Evolutionary conservation across 2,888 invertebrate genomes (phyloP).

Genomic region (Troides oblongomaculatus): DNA sequence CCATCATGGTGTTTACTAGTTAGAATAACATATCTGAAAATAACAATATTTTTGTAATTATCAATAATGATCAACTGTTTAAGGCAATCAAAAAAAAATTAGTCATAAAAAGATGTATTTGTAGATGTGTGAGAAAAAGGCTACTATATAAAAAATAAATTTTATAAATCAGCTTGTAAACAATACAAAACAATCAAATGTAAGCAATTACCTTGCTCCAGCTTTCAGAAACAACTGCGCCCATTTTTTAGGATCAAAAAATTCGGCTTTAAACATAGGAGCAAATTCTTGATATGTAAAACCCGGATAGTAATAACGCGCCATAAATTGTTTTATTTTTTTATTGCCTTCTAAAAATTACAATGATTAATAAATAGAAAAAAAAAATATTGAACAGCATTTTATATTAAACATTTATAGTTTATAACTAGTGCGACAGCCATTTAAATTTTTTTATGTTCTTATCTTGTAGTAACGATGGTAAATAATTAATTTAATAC

Average conservation of each 20-base stretch:
- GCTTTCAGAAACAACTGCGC: slow-evolving; percentile 89
- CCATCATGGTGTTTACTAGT: slow-evolving; percentile 96
- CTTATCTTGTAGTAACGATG: no score
- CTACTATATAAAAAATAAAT: neutral
- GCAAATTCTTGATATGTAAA: slow-evolving; percentile 97
- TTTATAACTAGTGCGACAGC: no score
- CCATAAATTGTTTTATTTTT: slow-evolving; percentile 85
- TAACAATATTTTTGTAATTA: neutral
- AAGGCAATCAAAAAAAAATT: neutral
- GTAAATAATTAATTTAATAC: neutral
- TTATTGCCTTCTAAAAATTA: slow-evolving; percentile 48
- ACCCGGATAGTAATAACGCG: slow-evolving; percentile 88
- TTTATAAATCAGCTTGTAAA: neutral
- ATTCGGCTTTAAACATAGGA: slow-evolving; percentile 91
- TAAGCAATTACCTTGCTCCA: slow-evolving; percentile 87
- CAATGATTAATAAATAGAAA: neutral
- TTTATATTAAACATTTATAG: neutral
- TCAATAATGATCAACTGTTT: neutral
- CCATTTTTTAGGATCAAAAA: slow-evolving; percentile 92
- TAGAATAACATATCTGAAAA: slow-evolving; percentile 85
- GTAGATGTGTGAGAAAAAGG: neutral
- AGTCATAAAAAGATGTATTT: neutral
- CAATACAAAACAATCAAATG: neutral
- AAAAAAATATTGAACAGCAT: neutral
- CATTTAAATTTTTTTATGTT: no score